A percentile compares a stretch with the other conserved stretches of the same genome.
Conservation (phyloP, 2,888 invertebrate genomes). For the Andrena fulva region DNA sequence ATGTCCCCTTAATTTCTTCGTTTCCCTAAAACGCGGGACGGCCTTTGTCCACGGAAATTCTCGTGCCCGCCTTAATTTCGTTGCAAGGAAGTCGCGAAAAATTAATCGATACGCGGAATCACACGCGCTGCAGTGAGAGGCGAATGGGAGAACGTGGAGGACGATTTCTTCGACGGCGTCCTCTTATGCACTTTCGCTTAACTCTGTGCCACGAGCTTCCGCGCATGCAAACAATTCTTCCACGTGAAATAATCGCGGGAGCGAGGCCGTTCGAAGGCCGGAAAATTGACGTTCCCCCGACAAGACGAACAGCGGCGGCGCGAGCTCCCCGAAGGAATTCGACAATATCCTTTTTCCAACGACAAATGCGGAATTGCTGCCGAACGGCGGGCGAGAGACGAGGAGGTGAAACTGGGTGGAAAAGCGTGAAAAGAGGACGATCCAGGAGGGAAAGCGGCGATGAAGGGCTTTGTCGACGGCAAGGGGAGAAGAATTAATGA, state of each 20-base stretch:
- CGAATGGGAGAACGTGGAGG: not conserved
- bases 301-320: constrained; percentile 33
- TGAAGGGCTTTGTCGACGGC: too few species aligned
- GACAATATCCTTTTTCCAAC: constrained; percentile 64
- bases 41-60: too few species aligned
- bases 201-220: not conserved
- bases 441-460: not conserved
- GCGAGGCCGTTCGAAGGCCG: not conserved
- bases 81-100: not conserved
- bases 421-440: not conserved
- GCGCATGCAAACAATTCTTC: constrained; percentile 39
- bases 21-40: too few species aligned
- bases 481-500: not conserved
- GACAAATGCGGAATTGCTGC: constrained; percentile 49
- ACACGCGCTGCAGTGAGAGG: not conserved
- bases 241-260: constrained; percentile 32
- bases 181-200: not conserved
- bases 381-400: not conserved
- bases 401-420: not conserved
- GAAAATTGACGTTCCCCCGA: constrained; percentile 52
- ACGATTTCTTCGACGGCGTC: not conserved
- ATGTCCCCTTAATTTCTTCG: too few species aligned
- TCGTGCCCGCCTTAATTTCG: not conserved
- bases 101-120: not conserved
- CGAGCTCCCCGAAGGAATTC: constrained; percentile 58